Evolutionary conservation across 2,113 vertebrate genomes (phyloP), one percentile per base, ranked within the genome.

Genomic region (Salvelinus sp.): DNA sequence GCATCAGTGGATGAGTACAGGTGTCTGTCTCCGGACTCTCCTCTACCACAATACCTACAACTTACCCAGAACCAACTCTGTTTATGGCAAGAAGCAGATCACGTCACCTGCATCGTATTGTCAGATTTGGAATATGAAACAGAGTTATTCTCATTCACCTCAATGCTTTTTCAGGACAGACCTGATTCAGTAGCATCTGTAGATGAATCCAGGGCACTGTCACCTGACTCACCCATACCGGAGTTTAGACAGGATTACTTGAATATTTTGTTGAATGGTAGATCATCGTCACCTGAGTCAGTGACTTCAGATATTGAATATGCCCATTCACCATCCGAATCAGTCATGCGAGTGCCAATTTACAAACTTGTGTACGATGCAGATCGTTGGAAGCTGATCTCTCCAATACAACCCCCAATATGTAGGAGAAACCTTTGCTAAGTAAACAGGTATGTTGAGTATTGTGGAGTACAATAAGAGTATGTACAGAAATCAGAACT

Each of bases 391-490:
- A 91, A 86, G 47, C 77, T 88, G 16, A 87, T 93, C 20, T 90
- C 90, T 72, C 88, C 90, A 63, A 75, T 91, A 5, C 38, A 16
- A 94, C 76, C 84, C 89, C 20, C 91, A 91, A 48, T 93, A 91
- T 75, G 80, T 79, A 63, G 87, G 86, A 25, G 75, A 91, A 80
- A 85, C 81, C 4, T 81, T 79, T 47, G 63, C 22, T 28, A 78
- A 78, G 50, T 71, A 83, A 86, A 73, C 47, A n/a, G 76, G 20
- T 77, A 50, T 62, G 22, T 70, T 79, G 72, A 79, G 25, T 76
- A 75, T 14, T 20, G 28, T 64, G 50, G n/a, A 63, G 48, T 65
- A 64, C 0, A 9, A 60, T 58, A 7, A 7, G 77, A 76, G 6
- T 65, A 38, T 22, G 28, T 47, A 22, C 48, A 72, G 14, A 5